Conservation (phyloP, 2,113 vertebrate genomes). For the Lates calcarifer region DNA sequence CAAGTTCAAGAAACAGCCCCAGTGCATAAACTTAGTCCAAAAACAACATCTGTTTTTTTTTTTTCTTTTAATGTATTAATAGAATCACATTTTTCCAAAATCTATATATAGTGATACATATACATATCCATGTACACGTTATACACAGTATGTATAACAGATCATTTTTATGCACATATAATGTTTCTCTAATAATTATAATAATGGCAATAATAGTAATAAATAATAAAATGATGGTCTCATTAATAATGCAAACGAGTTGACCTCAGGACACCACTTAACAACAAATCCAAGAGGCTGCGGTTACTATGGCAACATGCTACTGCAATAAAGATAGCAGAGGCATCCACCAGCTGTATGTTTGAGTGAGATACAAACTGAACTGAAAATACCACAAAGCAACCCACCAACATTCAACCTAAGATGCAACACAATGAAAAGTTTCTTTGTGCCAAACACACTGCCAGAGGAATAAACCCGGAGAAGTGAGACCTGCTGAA, state of each 20-base stretch:
- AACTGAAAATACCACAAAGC: constrained; percentile 23
- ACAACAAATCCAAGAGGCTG: constrained; percentile 8
- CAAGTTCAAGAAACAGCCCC: constrained; percentile 3
- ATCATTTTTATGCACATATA: neutral
- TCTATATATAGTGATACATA: neutral
- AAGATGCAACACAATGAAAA: constrained; percentile 29
- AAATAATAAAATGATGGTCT: constrained; percentile 6
- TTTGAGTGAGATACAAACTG: constrained; percentile 23
- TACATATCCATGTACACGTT: neutral
- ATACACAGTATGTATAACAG: neutral
- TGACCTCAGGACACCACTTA: constrained; percentile 34
- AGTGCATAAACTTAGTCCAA: too few species aligned
- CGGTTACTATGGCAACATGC: constrained; percentile 50
- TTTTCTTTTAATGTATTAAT: neutral
- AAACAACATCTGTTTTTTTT: neutral
- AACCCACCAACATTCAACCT: neutral
- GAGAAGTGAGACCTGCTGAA: constrained; percentile 41
- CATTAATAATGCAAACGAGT: constrained; percentile 43
- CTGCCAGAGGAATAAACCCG: constrained; percentile 23
- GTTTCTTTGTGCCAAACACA: constrained; percentile 16
- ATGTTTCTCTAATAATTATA: constrained; percentile 15
- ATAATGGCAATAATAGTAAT: neutral
- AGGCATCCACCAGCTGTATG: constrained; percentile 2
- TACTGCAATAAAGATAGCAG: constrained; percentile 9
- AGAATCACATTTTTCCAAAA: neutral